Conservation (phyloP, 2,888 invertebrate genomes). For the Dryobotodes eremita region DNA sequence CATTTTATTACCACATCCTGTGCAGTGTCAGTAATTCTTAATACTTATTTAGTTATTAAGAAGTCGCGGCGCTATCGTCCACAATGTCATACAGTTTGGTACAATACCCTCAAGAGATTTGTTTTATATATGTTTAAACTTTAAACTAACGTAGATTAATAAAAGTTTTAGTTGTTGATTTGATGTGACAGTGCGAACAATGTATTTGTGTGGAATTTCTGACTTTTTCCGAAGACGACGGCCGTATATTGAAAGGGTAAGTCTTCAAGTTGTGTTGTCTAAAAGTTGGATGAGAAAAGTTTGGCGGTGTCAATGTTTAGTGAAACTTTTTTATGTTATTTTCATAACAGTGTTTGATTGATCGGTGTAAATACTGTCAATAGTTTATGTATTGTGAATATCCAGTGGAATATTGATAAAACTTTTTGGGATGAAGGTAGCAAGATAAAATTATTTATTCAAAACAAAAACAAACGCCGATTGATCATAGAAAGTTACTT, state of each 20-base stretch:
- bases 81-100: constrained; percentile 70
- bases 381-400: background rate
- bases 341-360: background rate
- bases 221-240: constrained; percentile 82
- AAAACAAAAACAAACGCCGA: background rate
- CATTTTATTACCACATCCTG: constrained; percentile 53
- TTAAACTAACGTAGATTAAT: constrained; percentile 39
- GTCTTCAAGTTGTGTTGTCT: constrained; percentile 48
- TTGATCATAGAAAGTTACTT: background rate
- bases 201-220: constrained; percentile 86
- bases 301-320: background rate
- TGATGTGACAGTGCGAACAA: constrained; percentile 61
- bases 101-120: constrained; percentile 70
- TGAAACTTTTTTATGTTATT: background rate
- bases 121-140: constrained; percentile 59
- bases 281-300: background rate
- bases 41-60: constrained; percentile 61
- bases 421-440: background rate
- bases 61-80: constrained; percentile 50
- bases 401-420: background rate
- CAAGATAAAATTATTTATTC: background rate
- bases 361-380: no score
- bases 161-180: constrained; percentile 31
- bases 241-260: constrained; percentile 81
- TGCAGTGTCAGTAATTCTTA: constrained; percentile 57